Evolutionary conservation across 2,888 invertebrate species (phyloP).

Genomic region (Abrostola tripartita): DNA sequence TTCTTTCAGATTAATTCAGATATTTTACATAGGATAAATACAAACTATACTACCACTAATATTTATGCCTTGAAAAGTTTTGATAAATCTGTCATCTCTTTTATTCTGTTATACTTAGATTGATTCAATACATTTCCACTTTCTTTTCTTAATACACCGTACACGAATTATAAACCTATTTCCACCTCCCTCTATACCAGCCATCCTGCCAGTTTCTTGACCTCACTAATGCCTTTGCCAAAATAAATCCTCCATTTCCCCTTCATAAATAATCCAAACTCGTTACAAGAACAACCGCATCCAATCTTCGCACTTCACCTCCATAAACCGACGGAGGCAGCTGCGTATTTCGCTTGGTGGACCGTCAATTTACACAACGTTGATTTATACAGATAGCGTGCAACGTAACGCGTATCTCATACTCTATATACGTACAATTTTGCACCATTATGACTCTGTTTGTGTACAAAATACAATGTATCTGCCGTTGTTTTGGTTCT

Average conservation of each 20-base stretch:
- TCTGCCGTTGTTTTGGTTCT: conserved; percentile 10
- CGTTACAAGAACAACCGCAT: conserved; percentile 26
- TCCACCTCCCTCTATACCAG: too few relatives aligned
- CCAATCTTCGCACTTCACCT: conserved; percentile 21
- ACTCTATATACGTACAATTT: conserved; percentile 51
- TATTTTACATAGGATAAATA: too few relatives aligned
- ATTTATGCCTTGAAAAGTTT: too few relatives aligned
- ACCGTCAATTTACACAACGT: conserved; percentile 70
- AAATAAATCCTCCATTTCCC: neutral
- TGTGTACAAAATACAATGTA: conserved; percentile 28
- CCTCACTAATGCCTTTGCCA: too few relatives aligned
- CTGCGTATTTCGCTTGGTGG: conserved; percentile 69
- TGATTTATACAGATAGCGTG: conserved; percentile 67
- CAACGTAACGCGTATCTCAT: conserved; percentile 60
- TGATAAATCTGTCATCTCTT: too few relatives aligned
- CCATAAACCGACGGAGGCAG: conserved; percentile 61
- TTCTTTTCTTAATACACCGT: too few relatives aligned
- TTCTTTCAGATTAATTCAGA: neutral
- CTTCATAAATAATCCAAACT: neutral
- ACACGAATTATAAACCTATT: too few relatives aligned
- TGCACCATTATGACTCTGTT: conserved; percentile 53
- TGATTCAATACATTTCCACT: too few relatives aligned
- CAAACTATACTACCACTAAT: too few relatives aligned
- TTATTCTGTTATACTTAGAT: too few relatives aligned
- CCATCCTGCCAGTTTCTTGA: too few relatives aligned